Evolutionary conservation across 2,797 vertebrate genomes (phyloP), one percentile per base, ranked within the genome.

Genomic region (Sparidentex hasta): DNA sequence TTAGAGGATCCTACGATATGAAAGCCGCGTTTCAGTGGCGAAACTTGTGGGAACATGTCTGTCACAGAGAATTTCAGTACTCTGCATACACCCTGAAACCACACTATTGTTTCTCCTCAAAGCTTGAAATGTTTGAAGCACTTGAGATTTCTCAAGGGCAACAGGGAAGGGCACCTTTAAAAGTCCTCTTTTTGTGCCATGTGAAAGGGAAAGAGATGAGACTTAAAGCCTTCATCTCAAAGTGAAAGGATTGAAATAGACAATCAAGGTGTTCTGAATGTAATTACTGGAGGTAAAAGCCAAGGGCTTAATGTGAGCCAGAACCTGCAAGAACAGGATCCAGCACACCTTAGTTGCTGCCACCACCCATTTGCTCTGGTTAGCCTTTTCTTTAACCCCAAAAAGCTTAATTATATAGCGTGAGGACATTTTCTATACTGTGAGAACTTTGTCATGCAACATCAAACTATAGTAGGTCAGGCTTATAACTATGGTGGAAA

Each of bases 101-200:
- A 69, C 70, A 43, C 77, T 18, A 84, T 91, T 93, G 90, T 91
- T 90, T 91, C 74, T 81, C 63, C 68, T 87, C 76, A 66, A 72
- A 90, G 86, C 85, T 78, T 84, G 50, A 85, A 86, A 91, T 90
- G 85, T 91, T 92, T 90, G 74, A 86, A 92, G 88, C 78, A 80
- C 88, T 91, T 83, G 84, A 89, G 80, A 90, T 90, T 90, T 88
- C 81, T 93, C 90, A 92, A 93, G 89, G 91, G 86, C 78, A 90
- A 83, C 76, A 62, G 51, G 69, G 71, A 92, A 88, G 82, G 90
- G 82, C 89, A 90, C 88, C 89, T 93, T 89, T 90, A 89, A 91
- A 90, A 88, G 83, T 93, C 75, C 71, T 80, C 71, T 83, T 86
- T 90, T 88, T 91, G 80, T 87, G 54, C 71, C 55, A 23, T 51